Evolutionary conservation across 2,888 invertebrate species (phyloP).

Genomic region (Andrena praecox): DNA sequence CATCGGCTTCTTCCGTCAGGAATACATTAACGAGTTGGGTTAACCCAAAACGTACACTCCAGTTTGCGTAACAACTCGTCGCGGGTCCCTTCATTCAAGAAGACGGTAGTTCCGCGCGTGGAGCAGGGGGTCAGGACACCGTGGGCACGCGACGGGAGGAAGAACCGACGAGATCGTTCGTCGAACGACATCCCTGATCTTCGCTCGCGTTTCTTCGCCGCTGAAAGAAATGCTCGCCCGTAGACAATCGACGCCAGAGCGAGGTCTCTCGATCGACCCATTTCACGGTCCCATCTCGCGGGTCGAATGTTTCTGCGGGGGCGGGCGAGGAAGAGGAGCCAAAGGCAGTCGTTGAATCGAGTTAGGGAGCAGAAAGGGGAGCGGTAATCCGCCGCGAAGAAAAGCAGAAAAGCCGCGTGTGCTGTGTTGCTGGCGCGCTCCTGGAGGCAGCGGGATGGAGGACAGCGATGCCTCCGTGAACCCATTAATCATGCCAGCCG

Average conservation of each 20-base stretch:
- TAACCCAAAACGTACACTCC: constrained; percentile 19
- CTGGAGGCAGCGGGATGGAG: constrained; percentile 23
- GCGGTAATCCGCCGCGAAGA: constrained; percentile 68
- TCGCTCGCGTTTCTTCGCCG: not conserved
- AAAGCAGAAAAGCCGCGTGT: constrained; percentile 77
- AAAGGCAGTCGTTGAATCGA: not conserved
- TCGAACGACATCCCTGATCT: not conserved
- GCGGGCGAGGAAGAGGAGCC: not conserved
- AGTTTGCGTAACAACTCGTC: constrained; percentile 25
- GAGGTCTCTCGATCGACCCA: constrained; percentile 30
- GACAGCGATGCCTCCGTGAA: constrained; percentile 74
- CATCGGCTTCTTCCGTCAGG: constrained; percentile 43
- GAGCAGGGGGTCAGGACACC: too few relatives aligned
- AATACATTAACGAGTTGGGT: constrained; percentile 39
- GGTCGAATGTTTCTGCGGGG: constrained; percentile 20
- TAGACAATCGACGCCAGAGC: not conserved
- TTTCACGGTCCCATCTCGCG: constrained; percentile 36
- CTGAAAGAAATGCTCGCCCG: not conserved
- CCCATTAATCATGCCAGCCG: constrained; percentile 83
- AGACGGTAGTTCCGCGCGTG: too few relatives aligned
- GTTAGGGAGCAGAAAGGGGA: not conserved
- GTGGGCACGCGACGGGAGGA: too few relatives aligned
- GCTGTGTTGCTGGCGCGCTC: constrained; percentile 41
- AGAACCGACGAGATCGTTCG: not conserved
- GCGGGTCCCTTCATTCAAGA: not conserved